Percentiles rank a stretch among this genome's conserved stretches.
Evolutionary conservation across 2,113 vertebrate genomes (phyloP).

Genomic region (Mandrillus leucophaeus): DNA sequence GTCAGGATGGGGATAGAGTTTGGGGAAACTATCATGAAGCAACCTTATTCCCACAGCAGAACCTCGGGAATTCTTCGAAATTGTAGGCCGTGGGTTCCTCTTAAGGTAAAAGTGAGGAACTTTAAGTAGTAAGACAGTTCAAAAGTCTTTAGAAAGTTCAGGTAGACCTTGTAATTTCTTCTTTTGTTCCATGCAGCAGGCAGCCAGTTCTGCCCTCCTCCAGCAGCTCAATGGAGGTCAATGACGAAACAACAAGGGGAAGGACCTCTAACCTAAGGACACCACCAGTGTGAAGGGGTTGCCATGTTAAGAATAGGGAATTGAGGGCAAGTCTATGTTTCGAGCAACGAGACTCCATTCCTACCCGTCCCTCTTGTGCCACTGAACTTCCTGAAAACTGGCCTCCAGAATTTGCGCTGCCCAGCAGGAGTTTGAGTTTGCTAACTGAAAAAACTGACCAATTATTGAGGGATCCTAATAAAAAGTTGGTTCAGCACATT

Average conservation of each 20-base stretch:
- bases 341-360: not conserved
- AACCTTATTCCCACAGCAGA: not conserved
- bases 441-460: not conserved
- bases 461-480: not conserved
- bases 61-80: not conserved
- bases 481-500: not conserved
- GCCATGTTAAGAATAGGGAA: not conserved
- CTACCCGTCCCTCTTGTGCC: too few relatives aligned
- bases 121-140: not conserved
- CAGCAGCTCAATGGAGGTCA: accelerated
- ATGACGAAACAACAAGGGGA: not conserved
- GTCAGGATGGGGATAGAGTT: accelerated
- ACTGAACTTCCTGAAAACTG: not conserved
- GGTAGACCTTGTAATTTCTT: not conserved
- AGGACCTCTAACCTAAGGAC: too few relatives aligned
- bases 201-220: not conserved
- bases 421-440: not conserved
- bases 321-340: not conserved
- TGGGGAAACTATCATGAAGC: too few relatives aligned
- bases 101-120: not conserved
- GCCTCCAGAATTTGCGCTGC: not conserved
- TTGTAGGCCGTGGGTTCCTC: not conserved
- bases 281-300: too few relatives aligned
- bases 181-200: not conserved
- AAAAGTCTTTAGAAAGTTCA: not conserved